A percentile compares a stretch with the other conserved stretches of the same genome.
Evolutionary conservation across 2,888 invertebrate species (phyloP).

Genomic region (Liopterus haemorrhoidalis): DNA sequence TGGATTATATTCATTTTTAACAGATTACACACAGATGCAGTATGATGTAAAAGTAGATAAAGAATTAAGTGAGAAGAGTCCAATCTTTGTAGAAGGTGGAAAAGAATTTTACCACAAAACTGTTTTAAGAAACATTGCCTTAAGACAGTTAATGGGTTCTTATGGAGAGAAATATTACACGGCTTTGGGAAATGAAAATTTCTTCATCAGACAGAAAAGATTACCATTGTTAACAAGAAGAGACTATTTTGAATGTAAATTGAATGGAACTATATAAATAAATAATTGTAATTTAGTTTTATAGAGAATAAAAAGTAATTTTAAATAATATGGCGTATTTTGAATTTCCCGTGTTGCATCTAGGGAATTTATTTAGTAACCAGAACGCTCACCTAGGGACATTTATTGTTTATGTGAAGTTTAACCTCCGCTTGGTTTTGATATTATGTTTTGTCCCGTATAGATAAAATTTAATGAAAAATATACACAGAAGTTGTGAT

Average conservation of each 20-base stretch:
- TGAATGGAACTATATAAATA: constrained; percentile 39
- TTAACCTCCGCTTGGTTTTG: constrained; percentile 23
- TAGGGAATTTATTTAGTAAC: neutral
- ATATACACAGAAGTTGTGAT: constrained; percentile 17
- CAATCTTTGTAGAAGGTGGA: constrained; percentile 65
- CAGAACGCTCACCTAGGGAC: constrained; percentile 7
- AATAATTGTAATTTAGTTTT: constrained; percentile 3
- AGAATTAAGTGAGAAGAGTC: constrained; percentile 53
- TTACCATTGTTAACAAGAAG: constrained; percentile 62
- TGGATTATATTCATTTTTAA: constrained; percentile 57
- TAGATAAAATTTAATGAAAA: constrained; percentile 16
- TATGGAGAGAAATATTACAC: constrained; percentile 59
- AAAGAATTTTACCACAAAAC: constrained; percentile 69
- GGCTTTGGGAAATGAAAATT: constrained; percentile 64
- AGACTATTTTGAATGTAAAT: constrained; percentile 55
- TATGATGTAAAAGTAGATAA: constrained; percentile 61
- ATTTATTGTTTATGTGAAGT: constrained; percentile 17
- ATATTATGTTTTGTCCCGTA: constrained; percentile 21
- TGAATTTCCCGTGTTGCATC: constrained; percentile 3
- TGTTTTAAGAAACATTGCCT: constrained; percentile 65
- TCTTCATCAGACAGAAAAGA: constrained; percentile 57
- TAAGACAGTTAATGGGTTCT: constrained; percentile 59
- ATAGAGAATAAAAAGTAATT: neutral
- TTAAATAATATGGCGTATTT: neutral
- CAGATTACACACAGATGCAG: constrained; percentile 58